Base-by-base conservation (phyloP, 1,140 invertebrate genomes). In the Cotesia vestalis region DNA sequence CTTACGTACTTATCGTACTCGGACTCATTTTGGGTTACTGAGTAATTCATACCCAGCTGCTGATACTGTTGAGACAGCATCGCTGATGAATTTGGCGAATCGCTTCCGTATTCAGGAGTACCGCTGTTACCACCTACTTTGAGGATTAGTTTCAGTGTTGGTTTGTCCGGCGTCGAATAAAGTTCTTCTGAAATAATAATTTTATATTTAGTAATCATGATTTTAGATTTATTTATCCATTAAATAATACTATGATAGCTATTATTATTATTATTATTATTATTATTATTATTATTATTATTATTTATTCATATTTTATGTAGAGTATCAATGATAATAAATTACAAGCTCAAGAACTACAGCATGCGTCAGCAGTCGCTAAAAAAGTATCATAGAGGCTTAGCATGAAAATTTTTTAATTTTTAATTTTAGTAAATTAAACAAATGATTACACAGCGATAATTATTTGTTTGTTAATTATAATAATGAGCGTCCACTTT, bases 81-180 rank as follows among this genome's bases (percentile, higher is more conserved):
- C 5, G 79, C 66, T 64, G 80, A 73, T 57, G 84, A 85, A 68
- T 77, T 86, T 5, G 87, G 84, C 35, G 88, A 90, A 74, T 91
- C 90, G 71, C 85, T 86, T 69, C 87, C 90, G 82, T 93, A 90
- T 82, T 94, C 93, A 0, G 92, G 91, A 2, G 92, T 93, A 6
- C 89, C 89, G 77, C 89, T 90, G 60, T 85, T 89, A 17, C 90
- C 92, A 4, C 91, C 91, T n/a, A 95, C 93, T 85, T 95, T 95
- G 20, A 96, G 81, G 61, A 95, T 95, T 38, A 95, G 83, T 80
- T 94, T 94, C 34, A 95, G 78, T 51, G 89, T 89, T 46, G 88
- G 90, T 73, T 91, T 87, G 14, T 89, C 85, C 81, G 87, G 84
- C 70, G 85, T 86, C 69, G 84, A 84, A 73, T 85, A 88, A 66